phyloP scores from a whole-genome alignment of 1,140 invertebrate genomes.

The Pissodes strobi region DNA sequence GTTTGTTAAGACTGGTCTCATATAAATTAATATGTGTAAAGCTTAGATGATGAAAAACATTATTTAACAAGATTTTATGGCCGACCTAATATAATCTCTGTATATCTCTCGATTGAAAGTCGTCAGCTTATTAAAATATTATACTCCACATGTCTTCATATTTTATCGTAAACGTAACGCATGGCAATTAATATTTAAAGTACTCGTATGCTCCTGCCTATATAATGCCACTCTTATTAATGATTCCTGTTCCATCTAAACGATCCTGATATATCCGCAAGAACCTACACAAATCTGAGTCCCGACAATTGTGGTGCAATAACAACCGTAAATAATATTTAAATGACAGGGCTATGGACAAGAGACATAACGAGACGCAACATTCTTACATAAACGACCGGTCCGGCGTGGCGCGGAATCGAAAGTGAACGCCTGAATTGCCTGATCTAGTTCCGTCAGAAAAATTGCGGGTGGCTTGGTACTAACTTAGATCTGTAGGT shows the following conservation, averaged over 20 bases:
- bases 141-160: too few species aligned
- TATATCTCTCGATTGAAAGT: too few species aligned
- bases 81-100: too few species aligned
- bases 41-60: too few species aligned
- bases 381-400: constrained; percentile 38
- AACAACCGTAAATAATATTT: constrained; percentile 26
- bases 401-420: constrained; percentile 31
- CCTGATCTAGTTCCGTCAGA: constrained; percentile 39
- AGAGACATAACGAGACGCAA: constrained; percentile 30
- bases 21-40: too few species aligned
- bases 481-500: constrained; percentile 18
- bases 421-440: constrained; percentile 37
- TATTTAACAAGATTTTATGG: too few species aligned
- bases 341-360: constrained; percentile 22
- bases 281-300: constrained; percentile 22
- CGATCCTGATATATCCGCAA: constrained; percentile 11
- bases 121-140: too few species aligned
- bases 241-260: background rate
- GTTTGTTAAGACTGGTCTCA: too few species aligned
- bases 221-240: too few species aligned
- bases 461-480: constrained; percentile 36
- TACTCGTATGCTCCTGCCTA: too few species aligned
- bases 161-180: too few species aligned
- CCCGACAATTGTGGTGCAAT: constrained; percentile 22
- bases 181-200: too few species aligned